phyloP scores from a whole-genome alignment of 2,797 vertebrate species.

The Myripristis murdjan region DNA sequence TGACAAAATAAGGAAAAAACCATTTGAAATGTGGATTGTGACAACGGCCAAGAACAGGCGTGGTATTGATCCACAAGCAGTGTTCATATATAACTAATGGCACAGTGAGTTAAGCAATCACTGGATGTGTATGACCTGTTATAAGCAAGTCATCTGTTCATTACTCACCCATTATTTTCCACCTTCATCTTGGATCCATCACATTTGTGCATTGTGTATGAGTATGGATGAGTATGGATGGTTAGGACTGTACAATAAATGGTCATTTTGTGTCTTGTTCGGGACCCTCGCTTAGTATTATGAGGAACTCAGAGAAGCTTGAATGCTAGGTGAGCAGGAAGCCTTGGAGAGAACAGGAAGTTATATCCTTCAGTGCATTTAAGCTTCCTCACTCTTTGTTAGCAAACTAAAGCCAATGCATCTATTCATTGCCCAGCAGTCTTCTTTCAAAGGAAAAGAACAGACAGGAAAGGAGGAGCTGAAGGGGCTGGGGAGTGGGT shows the following conservation, averaged over 20 bases:
- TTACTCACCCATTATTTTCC: too few relatives aligned
- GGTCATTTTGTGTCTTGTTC: neutral
- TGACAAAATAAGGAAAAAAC: neutral
- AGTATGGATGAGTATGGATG: conserved; percentile 42
- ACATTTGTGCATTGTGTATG: neutral
- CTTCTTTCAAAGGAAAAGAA: conserved; percentile 18
- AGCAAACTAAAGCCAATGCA: conserved; percentile 6
- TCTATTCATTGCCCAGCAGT: conserved; percentile 18
- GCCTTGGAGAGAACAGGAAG: neutral
- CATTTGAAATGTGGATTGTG: neutral
- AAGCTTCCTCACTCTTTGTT: neutral
- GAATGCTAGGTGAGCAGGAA: neutral
- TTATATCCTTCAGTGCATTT: neutral
- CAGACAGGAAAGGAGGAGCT: conserved; percentile 12
- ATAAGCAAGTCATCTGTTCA: too few relatives aligned
- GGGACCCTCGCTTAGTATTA: neutral
- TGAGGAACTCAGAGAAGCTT: neutral
- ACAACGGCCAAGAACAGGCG: neutral
- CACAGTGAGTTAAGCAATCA: too few relatives aligned
- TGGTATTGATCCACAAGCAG: conserved; percentile 12
- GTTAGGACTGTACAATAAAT: neutral
- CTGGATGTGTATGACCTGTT: too few relatives aligned
- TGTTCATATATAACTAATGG: neutral
- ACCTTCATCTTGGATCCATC: too few relatives aligned
- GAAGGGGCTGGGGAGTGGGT: conserved; percentile 9